Percentiles rank a stretch among this genome's conserved stretches.
These are phyloP conservation scores for Lateolabrax maculatus DNA, from an alignment of 2,797 vertebrate genomes.

Conservation along the genomic window DNA sequence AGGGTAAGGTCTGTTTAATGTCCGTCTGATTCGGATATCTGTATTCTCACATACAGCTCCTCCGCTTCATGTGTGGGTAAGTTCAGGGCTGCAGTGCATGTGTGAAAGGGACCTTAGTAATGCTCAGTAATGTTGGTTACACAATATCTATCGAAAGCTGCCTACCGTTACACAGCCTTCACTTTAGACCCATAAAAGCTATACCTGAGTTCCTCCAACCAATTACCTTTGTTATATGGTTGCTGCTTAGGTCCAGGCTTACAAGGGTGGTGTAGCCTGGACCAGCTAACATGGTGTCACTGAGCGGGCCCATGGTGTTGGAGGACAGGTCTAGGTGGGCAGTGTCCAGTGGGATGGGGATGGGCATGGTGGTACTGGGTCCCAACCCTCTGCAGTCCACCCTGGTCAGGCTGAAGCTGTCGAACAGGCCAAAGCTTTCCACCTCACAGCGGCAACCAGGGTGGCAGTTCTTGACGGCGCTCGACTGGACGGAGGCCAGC, in stretches of 20 bases:
- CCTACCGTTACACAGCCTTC: too few relatives aligned
- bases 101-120: too few relatives aligned
- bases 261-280: slow-evolving; percentile 96
- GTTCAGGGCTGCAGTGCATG: too few relatives aligned
- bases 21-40: too few relatives aligned
- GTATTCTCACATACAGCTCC: too few relatives aligned
- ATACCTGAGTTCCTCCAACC: slow-evolving; percentile 30
- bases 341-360: slow-evolving; percentile 96
- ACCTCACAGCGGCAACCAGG: slow-evolving; percentile 94
- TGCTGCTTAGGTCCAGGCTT: slow-evolving; percentile 94
- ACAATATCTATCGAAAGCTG: neutral
- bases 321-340: slow-evolving; percentile 94
- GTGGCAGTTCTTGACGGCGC: slow-evolving; percentile 89
- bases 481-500: slow-evolving; percentile 77
- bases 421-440: slow-evolving; percentile 96
- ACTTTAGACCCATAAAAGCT: neutral
- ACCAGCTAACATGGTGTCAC: slow-evolving; percentile 90
- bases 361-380: slow-evolving; percentile 83
- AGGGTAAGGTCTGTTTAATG: too few relatives aligned
- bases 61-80: too few relatives aligned
- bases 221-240: slow-evolving; percentile 88
- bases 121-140: neutral
- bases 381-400: slow-evolving; percentile 93
- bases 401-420: slow-evolving; percentile 97
- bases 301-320: slow-evolving; percentile 90